Base-by-base conservation (phyloP, 2,113 vertebrate genomes). In the Coryphaenoides rupestris region DNA sequence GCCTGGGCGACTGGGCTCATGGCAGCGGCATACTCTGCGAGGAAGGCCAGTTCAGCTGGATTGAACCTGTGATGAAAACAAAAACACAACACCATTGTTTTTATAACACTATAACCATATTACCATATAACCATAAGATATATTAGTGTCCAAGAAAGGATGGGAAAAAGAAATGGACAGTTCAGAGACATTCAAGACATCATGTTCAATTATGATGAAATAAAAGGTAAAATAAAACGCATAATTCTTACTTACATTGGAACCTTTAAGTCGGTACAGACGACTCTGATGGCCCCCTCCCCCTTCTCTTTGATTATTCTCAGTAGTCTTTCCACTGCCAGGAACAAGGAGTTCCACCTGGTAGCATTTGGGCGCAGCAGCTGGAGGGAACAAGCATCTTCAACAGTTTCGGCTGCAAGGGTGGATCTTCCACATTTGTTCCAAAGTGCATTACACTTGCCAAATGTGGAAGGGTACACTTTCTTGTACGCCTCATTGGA, bases 311-410 rank as follows among this genome's bases (percentile, higher is more conserved):
- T 68, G 2, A 67, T n/a, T 26, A 76, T 74, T 16, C 60, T 66
- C n/a, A 73, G 53, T 15, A 72, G 45, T 57, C 69, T 60, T 40
- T 77, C 70, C 63, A 70, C 66, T 19, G 70, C 58, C 55, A 73
- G 19, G 55, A 73, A 77, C 33, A 77, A 9, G 9, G 66, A 79
- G 53, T 75, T 79, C 69, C 60, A 79, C 33, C 66, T 33, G 5
- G 28, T 33, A 33, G 3, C 28, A 33, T 33, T 33, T 33, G 28
- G 28, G 28, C 28, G 3, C 28, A 33, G 28, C 28, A 7, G 28
- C 28, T 33, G 28, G 28, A 33, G 28, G 28, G 28, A 33, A 9
- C 28, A 33, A n/a, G n/a, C n/a, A n/a, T n/a, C n/a, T n/a, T n/a
- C n/a, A n/a, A n/a, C n/a, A n/a, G n/a, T n/a, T n/a, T n/a, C n/a